A percentile compares a stretch with the other conserved stretches of the same genome.
phyloP scores from a whole-genome alignment of 2,888 invertebrate species.

The Ophonus ardosiacus region DNA sequence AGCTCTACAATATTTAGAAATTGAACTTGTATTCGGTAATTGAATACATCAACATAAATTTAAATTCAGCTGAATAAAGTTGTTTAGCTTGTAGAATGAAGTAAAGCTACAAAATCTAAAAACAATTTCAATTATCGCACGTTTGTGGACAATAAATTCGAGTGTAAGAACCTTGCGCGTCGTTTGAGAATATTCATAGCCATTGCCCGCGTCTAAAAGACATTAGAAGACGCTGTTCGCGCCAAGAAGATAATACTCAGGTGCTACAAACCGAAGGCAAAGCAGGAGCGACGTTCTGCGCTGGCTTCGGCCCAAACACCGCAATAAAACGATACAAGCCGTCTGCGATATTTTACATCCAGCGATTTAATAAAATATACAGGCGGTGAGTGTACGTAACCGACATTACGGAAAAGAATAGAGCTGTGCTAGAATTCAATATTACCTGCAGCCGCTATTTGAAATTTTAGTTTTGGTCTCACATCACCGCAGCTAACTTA shows the following conservation, averaged over 20 bases:
- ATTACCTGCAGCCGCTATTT: slow-evolving; percentile 56
- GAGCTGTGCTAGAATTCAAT: slow-evolving; percentile 60
- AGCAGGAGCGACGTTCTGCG: not conserved
- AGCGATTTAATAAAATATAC: slow-evolving; percentile 64
- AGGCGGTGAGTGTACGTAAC: slow-evolving; percentile 56
- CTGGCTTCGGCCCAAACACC: slow-evolving; percentile 44
- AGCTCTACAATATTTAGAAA: not conserved
- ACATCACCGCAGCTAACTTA: slow-evolving; percentile 19
- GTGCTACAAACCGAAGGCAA: slow-evolving; percentile 41
- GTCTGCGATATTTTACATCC: slow-evolving; percentile 61
- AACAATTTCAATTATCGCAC: slow-evolving; percentile 45
- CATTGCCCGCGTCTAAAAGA: slow-evolving; percentile 43
- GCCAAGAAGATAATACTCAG: slow-evolving; percentile 55
- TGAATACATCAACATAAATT: not conserved
- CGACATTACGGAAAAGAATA: slow-evolving; percentile 59
- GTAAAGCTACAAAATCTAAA: slow-evolving; percentile 32
- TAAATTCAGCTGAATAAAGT: not conserved
- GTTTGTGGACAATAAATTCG: slow-evolving; percentile 18
- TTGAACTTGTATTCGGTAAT: not conserved
- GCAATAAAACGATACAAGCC: slow-evolving; percentile 63
- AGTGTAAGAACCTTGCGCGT: not conserved
- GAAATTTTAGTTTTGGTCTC: slow-evolving; percentile 53
- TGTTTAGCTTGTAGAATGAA: slow-evolving; percentile 3
- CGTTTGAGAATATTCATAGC: slow-evolving; percentile 51
- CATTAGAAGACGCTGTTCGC: slow-evolving; percentile 48